Conservation (phyloP, 1,140 invertebrate genomes). For the Anoplophora glabripennis region DNA sequence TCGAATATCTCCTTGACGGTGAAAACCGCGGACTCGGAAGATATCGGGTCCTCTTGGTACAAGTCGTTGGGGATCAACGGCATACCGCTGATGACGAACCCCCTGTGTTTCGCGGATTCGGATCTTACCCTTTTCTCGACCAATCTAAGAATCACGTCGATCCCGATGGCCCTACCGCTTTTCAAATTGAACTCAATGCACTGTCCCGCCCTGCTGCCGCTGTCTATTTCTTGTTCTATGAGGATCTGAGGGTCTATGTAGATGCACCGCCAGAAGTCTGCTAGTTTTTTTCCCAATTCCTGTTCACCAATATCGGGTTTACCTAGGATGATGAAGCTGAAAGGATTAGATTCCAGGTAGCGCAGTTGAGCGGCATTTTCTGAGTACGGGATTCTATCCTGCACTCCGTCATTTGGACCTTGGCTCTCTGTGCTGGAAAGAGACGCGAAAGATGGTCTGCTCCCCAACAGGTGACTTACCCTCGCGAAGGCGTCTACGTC, state of each 20-base stretch:
- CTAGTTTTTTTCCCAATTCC: conserved; percentile 53
- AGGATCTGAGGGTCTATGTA: conserved; percentile 56
- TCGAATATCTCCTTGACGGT: conserved; percentile 49
- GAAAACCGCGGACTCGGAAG: conserved; percentile 52
- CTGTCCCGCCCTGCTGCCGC: conserved; percentile 50
- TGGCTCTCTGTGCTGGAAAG: conserved; percentile 10
- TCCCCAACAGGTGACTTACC: conserved; percentile 33
- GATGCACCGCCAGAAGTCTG: conserved; percentile 55
- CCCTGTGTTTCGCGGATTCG: conserved; percentile 53
- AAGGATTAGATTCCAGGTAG: conserved; percentile 52
- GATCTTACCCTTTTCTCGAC: conserved; percentile 52
- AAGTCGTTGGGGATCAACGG: conserved; percentile 53
- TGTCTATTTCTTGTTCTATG: conserved; percentile 54
- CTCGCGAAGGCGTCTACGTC: conserved; percentile 45
- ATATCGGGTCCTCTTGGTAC: conserved; percentile 45
- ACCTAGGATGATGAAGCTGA: conserved; percentile 56
- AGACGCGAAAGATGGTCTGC: conserved; percentile 22
- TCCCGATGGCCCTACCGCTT: conserved; percentile 50
- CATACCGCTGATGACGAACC: conserved; percentile 58
- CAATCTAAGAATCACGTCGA: conserved; percentile 51
- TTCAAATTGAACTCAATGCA: conserved; percentile 55
- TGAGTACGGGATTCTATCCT: conserved; percentile 31
- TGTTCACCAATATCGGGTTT: conserved; percentile 56
- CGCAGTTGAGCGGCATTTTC: conserved; percentile 51
- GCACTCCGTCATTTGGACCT: background rate